Base-by-base conservation (phyloP, 2,113 vertebrate genomes). In the Hipposideros armiger region DNA sequence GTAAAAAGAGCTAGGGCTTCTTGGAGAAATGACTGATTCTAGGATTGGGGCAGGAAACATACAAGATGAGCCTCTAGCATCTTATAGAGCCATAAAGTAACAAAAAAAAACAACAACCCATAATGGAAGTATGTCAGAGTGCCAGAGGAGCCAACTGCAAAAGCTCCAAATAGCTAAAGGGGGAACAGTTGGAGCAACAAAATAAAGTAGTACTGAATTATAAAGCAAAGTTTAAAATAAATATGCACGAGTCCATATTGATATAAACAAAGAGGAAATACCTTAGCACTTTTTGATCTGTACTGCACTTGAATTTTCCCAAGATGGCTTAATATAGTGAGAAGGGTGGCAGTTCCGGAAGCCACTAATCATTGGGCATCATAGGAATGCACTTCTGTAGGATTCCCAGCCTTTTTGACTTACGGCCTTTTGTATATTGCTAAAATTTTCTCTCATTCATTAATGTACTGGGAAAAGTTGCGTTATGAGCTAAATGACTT, bases 381-480 rank as follows among this genome's bases (percentile, higher is more conserved):
- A 0, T 10, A 52, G 58, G 36, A 32, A n/a, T 36, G 62, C 15
- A 52, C 62, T 77, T 73, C 36, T 30, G 2, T 45, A 82, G 42
- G 70, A 64, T 52, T 69, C 80, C 36, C 14, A 28, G 32, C 11
- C 11, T 50, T 7, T 84, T 30, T 66, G 73, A 64, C 42, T 32
- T 62, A 80, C 40, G 14, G 54, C 15, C 47, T 90, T 90, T 76
- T 56, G 14, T 81, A 26, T 85, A 19, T 80, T 93, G 40, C 78
- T 76, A 5, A 82, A n/a, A 30, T 93, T 92, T 91, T 70, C 54
- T 62, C 62, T 81, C 87, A 78, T 72, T 90, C 6, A n/a, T 83
- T 77, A 40, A 66, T 66, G 50, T 54, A n/a, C 69, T n/a, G 26
- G 40, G 74, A 28, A 82, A 94, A 94, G 11, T 45, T 58, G 36